Conservation (phyloP, 2,888 invertebrate species). For the Imbricaverruca yamaguchii region DNA sequence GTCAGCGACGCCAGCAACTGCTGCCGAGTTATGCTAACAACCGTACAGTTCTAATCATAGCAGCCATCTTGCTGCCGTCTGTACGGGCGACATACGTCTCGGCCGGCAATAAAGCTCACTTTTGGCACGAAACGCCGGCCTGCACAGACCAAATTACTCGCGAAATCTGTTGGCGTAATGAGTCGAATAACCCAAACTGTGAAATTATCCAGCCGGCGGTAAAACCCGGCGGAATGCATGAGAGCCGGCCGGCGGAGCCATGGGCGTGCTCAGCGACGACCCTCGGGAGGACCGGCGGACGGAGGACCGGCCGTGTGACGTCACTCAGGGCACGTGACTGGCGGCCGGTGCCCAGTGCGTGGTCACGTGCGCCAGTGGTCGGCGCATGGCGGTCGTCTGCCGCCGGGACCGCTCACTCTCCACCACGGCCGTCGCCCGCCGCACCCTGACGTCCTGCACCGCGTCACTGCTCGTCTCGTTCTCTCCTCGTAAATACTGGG, state of each 20-base stretch:
- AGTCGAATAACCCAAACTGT: slow-evolving; percentile 14
- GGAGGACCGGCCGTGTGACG: too few relatives aligned
- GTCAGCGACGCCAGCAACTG: background rate
- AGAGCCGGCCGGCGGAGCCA: background rate
- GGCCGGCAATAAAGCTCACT: background rate
- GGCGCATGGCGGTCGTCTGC: too few relatives aligned
- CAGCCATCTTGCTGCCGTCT: slow-evolving; percentile 6
- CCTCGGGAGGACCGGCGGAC: too few relatives aligned
- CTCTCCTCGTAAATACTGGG: background rate
- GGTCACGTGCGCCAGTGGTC: too few relatives aligned
- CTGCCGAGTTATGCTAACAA: background rate
- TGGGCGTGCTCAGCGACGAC: background rate
- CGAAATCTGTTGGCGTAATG: slow-evolving; percentile 9
- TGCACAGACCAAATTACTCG: background rate
- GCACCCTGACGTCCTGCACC: too few relatives aligned
- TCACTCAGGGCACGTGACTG: too few relatives aligned
- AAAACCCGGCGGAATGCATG: slow-evolving; percentile 4
- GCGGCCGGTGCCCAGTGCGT: too few relatives aligned
- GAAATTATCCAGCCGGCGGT: background rate
- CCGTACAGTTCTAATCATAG: slow-evolving; percentile 18
- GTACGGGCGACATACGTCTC: slow-evolving; percentile 10
- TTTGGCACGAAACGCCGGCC: slow-evolving; percentile 9
- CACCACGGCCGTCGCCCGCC: too few relatives aligned
- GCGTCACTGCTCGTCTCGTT: background rate
- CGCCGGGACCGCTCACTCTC: too few relatives aligned